A percentile compares a stretch with the other conserved stretches of the same genome.
Evolutionary conservation across 2,797 vertebrate species (phyloP).

Genomic region (Amphiprion clarkii): DNA sequence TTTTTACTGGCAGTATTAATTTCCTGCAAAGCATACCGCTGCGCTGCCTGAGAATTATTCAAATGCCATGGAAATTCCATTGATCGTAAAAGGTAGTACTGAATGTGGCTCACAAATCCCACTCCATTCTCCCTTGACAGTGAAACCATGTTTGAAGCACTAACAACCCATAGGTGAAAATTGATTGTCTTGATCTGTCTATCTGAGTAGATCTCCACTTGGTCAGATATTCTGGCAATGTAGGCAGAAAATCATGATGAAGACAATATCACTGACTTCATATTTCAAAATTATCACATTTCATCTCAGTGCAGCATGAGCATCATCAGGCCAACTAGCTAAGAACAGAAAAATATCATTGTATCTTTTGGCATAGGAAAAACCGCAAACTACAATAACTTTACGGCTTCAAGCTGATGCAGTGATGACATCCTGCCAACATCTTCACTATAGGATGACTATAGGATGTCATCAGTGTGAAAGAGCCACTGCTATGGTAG

Average conservation of each 20-base stretch:
- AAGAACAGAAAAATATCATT: no score
- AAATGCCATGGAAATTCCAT: slow-evolving; percentile 66
- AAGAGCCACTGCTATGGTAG: not conserved
- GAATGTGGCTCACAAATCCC: slow-evolving; percentile 39
- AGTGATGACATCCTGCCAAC: not conserved
- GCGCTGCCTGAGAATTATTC: slow-evolving; percentile 61
- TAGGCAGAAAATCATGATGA: not conserved
- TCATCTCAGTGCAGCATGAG: not conserved
- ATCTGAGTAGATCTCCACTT: not conserved
- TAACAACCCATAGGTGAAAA: slow-evolving; percentile 1
- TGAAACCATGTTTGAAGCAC: slow-evolving; percentile 22
- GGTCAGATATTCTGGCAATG: not conserved
- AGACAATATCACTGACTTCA: not conserved
- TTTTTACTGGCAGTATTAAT: slow-evolving; percentile 41
- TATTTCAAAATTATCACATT: not conserved
- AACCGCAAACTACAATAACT: slow-evolving; percentile 9
- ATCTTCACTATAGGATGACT: not conserved
- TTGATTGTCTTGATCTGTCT: not conserved
- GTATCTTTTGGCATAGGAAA: no score
- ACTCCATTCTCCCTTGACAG: not conserved
- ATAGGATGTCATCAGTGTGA: slow-evolving; percentile 12
- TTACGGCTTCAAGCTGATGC: not conserved
- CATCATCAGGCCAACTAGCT: not conserved
- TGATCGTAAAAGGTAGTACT: slow-evolving; percentile 40
- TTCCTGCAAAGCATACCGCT: slow-evolving; percentile 39